Percentiles rank a stretch among this genome's conserved stretches.
These are phyloP conservation scores for Pyrgilauda ruficollis DNA, from an alignment of 2,113 vertebrate species.

Conservation along the genomic window DNA sequence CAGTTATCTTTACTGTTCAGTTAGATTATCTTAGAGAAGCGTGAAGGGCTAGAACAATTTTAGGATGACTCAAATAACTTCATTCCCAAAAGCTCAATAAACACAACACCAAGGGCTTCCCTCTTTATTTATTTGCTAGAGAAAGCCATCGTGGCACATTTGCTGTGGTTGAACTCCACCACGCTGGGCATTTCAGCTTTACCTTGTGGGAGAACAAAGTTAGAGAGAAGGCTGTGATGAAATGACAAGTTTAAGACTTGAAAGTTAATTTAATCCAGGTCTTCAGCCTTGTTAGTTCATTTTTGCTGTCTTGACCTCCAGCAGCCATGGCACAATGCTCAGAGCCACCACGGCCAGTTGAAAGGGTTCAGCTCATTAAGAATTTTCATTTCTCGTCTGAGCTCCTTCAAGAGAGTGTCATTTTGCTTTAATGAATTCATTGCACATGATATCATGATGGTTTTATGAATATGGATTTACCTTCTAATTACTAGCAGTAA, in stretches of 20 bases:
- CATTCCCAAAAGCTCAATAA: not conserved
- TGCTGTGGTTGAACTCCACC: not conserved
- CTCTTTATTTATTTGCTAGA: not conserved
- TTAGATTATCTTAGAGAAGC: not conserved
- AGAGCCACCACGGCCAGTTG: not conserved
- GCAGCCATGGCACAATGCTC: not conserved
- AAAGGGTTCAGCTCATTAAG: not conserved
- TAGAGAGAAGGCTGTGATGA: not conserved
- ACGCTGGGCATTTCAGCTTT: not conserved
- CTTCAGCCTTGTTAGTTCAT: not conserved
- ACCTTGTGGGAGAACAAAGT: not conserved
- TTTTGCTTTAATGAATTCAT: slow-evolving; percentile 44
- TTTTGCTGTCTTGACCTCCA: not conserved
- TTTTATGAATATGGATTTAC: slow-evolving; percentile 56
- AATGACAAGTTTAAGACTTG: not conserved
- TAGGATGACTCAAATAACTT: not conserved
- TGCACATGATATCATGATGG: not conserved
- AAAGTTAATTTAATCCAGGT: not conserved
- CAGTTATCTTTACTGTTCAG: not conserved
- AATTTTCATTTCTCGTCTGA: not conserved
- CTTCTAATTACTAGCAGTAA: slow-evolving; percentile 31
- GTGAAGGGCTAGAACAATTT: not conserved
- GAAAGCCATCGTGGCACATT: not conserved
- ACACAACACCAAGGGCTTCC: not conserved
- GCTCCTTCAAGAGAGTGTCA: not conserved